Evolutionary conservation across 2,797 vertebrate species (phyloP).

Genomic region (Lagorchestes hirsutus): DNA sequence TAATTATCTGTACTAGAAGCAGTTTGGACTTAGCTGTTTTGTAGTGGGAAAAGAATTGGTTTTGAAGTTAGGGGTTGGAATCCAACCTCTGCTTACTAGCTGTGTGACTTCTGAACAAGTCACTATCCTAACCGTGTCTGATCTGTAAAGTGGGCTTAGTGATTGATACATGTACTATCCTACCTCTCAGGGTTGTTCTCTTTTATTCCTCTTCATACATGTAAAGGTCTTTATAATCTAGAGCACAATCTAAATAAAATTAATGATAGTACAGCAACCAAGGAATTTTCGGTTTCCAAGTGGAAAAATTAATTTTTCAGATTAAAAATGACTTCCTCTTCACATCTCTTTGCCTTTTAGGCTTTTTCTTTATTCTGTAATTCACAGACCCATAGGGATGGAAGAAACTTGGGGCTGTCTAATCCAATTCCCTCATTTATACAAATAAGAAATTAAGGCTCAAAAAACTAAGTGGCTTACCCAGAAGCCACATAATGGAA

Average conservation of each 20-base stretch:
- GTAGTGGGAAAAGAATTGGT: not conserved
- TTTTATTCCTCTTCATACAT: not conserved
- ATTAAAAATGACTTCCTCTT: not conserved
- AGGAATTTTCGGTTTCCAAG: not conserved
- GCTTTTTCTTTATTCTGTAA: not conserved
- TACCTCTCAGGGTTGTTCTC: slow-evolving; percentile 41
- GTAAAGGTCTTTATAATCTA: not conserved
- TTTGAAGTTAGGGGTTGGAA: not conserved
- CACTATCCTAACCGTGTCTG: not conserved
- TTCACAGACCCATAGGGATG: not conserved
- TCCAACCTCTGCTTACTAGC: not conserved
- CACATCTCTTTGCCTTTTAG: too few relatives aligned
- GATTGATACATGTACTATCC: slow-evolving; percentile 3
- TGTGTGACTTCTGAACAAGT: not conserved
- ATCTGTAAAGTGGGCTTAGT: not conserved
- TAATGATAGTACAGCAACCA: not conserved
- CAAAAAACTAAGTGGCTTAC: not conserved
- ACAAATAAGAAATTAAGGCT: not conserved
- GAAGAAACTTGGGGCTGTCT: not conserved
- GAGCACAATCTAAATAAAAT: not conserved
- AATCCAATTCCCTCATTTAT: not conserved
- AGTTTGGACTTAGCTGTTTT: slow-evolving; percentile 37
- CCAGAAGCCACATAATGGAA: not conserved
- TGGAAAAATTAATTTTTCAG: not conserved
- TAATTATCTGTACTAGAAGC: slow-evolving; percentile 35